Evolutionary conservation across 1,140 invertebrate genomes (phyloP).

Genomic region (Drosophila sucinea): DNA sequence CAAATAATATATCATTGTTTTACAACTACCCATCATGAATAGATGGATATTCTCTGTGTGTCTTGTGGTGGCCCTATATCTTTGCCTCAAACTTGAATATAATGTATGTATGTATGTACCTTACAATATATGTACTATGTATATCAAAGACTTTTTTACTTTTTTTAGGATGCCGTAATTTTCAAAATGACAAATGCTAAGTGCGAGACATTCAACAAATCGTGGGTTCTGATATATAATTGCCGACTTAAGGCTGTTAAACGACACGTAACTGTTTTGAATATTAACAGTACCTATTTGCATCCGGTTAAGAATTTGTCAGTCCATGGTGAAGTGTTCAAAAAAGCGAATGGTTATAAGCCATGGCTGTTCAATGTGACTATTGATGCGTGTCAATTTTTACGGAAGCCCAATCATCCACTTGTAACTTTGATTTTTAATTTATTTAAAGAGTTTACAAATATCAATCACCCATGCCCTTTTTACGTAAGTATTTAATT

Average conservation of each 20-base stretch:
- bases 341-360: slow-evolving; percentile 32
- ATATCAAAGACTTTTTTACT: not conserved
- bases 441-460: slow-evolving; percentile 27
- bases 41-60: too few species aligned
- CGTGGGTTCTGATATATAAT: slow-evolving; percentile 29
- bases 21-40: too few species aligned
- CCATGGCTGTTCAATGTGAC: slow-evolving; percentile 24
- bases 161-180: slow-evolving; percentile 20
- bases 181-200: slow-evolving; percentile 28
- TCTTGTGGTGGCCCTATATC: too few species aligned
- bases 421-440: not conserved
- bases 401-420: not conserved
- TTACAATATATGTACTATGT: not conserved
- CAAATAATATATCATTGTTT: too few species aligned
- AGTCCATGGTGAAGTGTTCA: slow-evolving; percentile 9
- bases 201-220: slow-evolving; percentile 18
- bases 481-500: slow-evolving; percentile 16
- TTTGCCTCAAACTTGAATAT: not conserved
- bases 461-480: slow-evolving; percentile 37
- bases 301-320: slow-evolving; percentile 2
- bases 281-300: slow-evolving; percentile 22
- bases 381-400: slow-evolving; percentile 12
- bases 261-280: slow-evolving; percentile 11
- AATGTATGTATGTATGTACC: not conserved
- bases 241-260: slow-evolving; percentile 32